Conservation (phyloP, 92 coral and sea anemone genomes). For the Muricea muricata region DNA sequence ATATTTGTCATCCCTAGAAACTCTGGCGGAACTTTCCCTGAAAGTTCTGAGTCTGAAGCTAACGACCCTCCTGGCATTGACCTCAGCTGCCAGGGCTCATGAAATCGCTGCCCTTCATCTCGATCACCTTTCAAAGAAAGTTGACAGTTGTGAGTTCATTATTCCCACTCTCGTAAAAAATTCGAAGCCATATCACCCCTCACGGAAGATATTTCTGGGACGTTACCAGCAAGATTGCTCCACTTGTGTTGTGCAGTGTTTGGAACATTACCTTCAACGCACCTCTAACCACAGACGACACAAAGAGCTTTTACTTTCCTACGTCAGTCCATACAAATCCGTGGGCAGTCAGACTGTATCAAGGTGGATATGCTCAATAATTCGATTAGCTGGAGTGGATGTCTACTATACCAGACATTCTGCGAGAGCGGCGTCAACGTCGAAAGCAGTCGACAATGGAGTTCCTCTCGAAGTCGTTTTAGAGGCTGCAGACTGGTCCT, state of each 20-base stretch:
- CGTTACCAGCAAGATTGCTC: too few relatives aligned
- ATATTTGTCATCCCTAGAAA: conserved; percentile 21
- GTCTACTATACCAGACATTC: conserved; percentile 6
- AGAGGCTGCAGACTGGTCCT: too few relatives aligned
- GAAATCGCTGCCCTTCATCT: too few relatives aligned
- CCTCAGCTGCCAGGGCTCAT: too few relatives aligned
- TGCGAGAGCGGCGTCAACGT: conserved; percentile 5
- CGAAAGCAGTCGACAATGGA: conserved; percentile 4
- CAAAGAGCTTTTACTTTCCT: too few relatives aligned
- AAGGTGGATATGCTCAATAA: conserved; percentile 1
- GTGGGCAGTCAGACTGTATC: conserved; percentile 18
- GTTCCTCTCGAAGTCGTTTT: too few relatives aligned
- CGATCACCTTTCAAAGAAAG: conserved; percentile 26
- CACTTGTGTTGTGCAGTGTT: conserved; percentile 8
- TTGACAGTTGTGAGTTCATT: too few relatives aligned
- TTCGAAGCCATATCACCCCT: too few relatives aligned
- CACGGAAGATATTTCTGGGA: too few relatives aligned
- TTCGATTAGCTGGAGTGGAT: too few relatives aligned
- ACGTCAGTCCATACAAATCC: conserved; percentile 2
- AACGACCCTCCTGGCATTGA: too few relatives aligned
- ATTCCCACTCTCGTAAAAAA: too few relatives aligned
- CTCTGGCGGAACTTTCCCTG: conserved; percentile 17
- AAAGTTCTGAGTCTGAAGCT: conserved; percentile 26
- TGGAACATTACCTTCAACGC: conserved; percentile 13
- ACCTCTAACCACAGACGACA: neutral